Evolutionary conservation across 2,113 vertebrate genomes (phyloP).

Genomic region (Philantomba maxwellii): DNA sequence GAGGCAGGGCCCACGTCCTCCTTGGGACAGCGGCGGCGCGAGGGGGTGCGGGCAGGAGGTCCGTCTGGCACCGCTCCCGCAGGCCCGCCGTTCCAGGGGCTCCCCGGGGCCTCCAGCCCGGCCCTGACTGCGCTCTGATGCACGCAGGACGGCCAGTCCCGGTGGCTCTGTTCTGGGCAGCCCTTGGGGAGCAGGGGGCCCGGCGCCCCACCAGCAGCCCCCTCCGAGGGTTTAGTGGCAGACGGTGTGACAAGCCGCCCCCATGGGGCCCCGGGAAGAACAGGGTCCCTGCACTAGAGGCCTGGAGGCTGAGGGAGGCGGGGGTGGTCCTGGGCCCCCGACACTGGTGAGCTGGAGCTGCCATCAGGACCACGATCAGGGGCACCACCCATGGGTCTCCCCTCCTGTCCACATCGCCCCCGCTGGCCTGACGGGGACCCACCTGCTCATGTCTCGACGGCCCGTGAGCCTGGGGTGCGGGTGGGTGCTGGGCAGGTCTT

Average conservation of each 20-base stretch:
- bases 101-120: not conserved
- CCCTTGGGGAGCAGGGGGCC: not conserved
- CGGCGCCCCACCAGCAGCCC: not conserved
- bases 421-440: not conserved
- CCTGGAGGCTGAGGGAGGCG: not conserved
- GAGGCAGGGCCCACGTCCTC: not conserved
- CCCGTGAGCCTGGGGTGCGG: not conserved
- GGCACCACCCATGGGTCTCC: not conserved
- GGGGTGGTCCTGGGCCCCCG: not conserved
- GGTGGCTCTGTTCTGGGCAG: not conserved
- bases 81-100: not conserved
- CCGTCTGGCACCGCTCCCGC: not conserved
- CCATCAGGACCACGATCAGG: not conserved
- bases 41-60: not conserved
- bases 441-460: rapidly evolving
- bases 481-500: not conserved
- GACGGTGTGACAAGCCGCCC: not conserved
- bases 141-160: not conserved
- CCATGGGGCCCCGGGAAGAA: not conserved
- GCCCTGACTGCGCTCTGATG: not conserved
- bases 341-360: not conserved
- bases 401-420: not conserved
- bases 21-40: not conserved
- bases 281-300: not conserved
- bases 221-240: not conserved